Evolutionary conservation across 2,888 invertebrate genomes (phyloP).

Genomic region (Chaetogeoica ovagalla): DNA sequence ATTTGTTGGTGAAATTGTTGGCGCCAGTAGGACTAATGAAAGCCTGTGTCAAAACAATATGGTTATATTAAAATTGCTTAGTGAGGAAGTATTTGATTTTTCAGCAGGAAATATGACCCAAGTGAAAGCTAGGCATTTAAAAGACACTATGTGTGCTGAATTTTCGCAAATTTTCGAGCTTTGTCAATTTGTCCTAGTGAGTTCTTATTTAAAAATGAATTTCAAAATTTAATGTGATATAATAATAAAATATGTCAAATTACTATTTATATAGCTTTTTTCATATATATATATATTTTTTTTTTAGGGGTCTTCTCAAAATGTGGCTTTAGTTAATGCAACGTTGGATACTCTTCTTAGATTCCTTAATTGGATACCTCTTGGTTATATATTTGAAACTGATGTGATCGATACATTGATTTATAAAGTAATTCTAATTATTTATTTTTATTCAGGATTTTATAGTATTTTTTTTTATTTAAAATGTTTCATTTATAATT

Average conservation of each 20-base stretch:
- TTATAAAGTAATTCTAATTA: slow-evolving; percentile 68
- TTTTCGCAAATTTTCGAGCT: slow-evolving; percentile 98
- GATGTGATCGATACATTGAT: slow-evolving; percentile 91
- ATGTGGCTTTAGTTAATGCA: slow-evolving; percentile 91
- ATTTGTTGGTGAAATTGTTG: slow-evolving; percentile 98
- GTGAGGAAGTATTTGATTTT: slow-evolving; percentile 99
- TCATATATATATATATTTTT: slow-evolving; percentile 31
- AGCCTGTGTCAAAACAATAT: slow-evolving; percentile 99
- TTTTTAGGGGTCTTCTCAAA: slow-evolving; percentile 82
- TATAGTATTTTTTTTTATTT: slow-evolving; percentile 58
- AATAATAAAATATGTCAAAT: no score
- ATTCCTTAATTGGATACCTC: slow-evolving; percentile 99
- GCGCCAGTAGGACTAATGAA: slow-evolving; percentile 98
- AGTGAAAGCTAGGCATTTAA: slow-evolving; percentile 97
- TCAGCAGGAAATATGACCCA: slow-evolving; percentile 97
- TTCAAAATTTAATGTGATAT: no score
- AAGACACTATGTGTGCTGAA: slow-evolving; percentile 99
- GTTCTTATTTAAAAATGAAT: slow-evolving; percentile 54
- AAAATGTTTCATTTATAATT: slow-evolving; percentile 50
- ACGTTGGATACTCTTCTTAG: slow-evolving; percentile 94
- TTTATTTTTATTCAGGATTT: slow-evolving; percentile 64
- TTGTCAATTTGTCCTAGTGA: slow-evolving; percentile 90
- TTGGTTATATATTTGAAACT: slow-evolving; percentile 99
- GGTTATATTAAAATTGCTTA: slow-evolving; percentile 94
- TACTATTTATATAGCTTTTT: not conserved